A percentile compares a stretch with the other conserved stretches of the same genome.
phyloP scores from a whole-genome alignment of 2,888 invertebrate genomes.

The Camptogramma bilineatum region DNA sequence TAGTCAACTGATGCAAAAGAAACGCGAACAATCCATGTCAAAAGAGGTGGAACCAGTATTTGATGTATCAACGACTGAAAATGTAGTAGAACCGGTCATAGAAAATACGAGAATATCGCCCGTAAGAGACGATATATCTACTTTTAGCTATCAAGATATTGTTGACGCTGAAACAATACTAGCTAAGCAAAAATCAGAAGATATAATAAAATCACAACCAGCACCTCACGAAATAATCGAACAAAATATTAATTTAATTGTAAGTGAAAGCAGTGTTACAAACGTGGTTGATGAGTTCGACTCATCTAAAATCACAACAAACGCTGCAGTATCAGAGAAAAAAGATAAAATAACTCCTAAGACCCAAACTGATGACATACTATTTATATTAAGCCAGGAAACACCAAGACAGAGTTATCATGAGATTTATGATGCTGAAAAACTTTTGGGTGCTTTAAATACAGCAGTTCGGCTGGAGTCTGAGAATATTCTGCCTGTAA shows the following conservation, averaged over 20 bases:
- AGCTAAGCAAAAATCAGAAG: constrained; percentile 9
- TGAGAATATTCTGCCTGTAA: constrained; percentile 41
- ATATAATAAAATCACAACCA: background rate
- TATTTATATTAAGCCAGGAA: constrained; percentile 47
- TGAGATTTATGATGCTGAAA: constrained; percentile 63
- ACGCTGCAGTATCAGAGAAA: background rate
- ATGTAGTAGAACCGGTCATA: constrained; percentile 15
- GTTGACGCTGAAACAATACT: constrained; percentile 8
- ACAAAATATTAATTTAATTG: background rate
- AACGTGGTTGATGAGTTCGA: constrained; percentile 4
- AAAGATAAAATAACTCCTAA: constrained; percentile 1
- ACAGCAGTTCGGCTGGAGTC: constrained; percentile 40
- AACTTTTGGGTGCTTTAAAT: constrained; percentile 37
- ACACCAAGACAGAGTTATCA: constrained; percentile 56
- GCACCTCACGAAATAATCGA: background rate
- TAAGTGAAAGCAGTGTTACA: constrained; percentile 6
- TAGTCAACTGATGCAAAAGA: constrained; percentile 52
- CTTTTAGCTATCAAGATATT: constrained; percentile 23
- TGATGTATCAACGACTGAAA: constrained; percentile 16
- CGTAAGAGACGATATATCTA: constrained; percentile 8
- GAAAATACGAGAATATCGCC: constrained; percentile 18
- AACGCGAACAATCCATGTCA: constrained; percentile 3
- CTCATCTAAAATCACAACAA: constrained; percentile 2
- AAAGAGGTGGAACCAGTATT: background rate
- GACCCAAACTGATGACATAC: constrained; percentile 19